Percentiles rank a stretch among this genome's conserved stretches.
These are phyloP conservation scores for Rallus limicola DNA, from an alignment of 2,113 vertebrate genomes.

Conservation along the genomic window DNA sequence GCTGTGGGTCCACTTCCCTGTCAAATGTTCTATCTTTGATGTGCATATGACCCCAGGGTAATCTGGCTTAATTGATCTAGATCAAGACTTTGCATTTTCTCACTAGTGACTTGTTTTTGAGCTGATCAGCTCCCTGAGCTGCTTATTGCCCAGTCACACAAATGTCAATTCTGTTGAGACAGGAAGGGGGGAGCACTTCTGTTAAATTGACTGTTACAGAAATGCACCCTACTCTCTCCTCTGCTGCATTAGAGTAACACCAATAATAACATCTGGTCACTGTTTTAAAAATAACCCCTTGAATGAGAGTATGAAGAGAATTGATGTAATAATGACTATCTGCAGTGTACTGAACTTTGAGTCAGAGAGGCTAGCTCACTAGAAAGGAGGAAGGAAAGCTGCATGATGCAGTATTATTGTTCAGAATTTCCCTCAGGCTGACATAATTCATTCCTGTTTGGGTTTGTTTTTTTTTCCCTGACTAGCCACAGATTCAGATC, in stretches of 20 bases:
- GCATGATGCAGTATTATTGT: neutral
- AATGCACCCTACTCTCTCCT: neutral
- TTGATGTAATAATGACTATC: neutral
- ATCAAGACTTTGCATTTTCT: neutral
- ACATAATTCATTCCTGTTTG: neutral
- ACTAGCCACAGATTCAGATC: neutral
- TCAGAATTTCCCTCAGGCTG: neutral
- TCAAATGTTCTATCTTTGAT: neutral
- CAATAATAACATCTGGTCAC: neutral
- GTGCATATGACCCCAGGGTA: neutral
- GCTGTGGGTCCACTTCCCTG: neutral
- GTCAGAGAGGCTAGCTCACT: neutral
- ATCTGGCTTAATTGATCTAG: neutral
- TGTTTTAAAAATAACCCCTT: neutral
- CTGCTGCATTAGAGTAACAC: neutral
- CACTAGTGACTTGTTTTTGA: neutral
- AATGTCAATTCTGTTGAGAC: neutral
- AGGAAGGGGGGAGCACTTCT: neutral
- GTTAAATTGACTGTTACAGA: accelerated
- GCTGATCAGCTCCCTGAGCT: accelerated
- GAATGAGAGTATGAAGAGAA: neutral
- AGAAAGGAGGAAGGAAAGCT: neutral
- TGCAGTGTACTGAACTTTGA: neutral
- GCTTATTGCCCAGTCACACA: neutral
- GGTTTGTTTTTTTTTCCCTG: neutral